phyloP scores from a whole-genome alignment of 2,888 invertebrate genomes.

The Pristionchus japonicus region DNA sequence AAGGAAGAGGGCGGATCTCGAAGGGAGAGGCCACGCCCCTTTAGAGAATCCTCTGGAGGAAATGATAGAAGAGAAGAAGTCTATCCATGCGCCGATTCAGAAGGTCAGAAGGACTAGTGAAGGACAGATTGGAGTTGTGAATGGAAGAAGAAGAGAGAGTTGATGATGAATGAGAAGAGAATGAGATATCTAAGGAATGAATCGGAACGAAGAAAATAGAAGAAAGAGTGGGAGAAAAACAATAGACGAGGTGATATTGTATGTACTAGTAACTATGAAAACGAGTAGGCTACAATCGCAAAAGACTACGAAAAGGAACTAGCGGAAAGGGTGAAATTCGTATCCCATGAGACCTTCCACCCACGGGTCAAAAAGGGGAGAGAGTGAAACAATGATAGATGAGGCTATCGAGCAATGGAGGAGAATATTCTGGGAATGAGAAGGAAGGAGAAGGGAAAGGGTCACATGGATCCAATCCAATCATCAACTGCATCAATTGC shows the following conservation, averaged over 20 bases:
- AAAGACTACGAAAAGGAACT: background rate
- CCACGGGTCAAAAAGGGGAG: background rate
- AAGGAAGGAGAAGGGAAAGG: background rate
- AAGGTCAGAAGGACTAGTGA: background rate
- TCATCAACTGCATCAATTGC: background rate
- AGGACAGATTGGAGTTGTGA: background rate
- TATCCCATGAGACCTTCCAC: background rate
- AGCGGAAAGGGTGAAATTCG: no score
- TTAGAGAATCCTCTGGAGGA: background rate
- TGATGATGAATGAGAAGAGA: background rate
- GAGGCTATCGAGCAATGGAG: background rate
- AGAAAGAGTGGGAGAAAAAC: background rate
- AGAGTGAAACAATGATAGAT: background rate
- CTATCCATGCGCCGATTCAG: background rate
- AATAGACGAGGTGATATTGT: background rate
- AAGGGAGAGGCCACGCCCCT: background rate
- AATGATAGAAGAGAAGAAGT: background rate
- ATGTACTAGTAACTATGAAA: background rate
- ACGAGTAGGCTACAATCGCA: background rate
- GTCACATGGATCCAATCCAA: no score
- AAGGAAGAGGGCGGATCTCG: background rate
- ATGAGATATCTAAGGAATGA: background rate
- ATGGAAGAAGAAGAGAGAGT: background rate
- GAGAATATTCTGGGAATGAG: background rate
- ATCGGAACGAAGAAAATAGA: background rate